These are phyloP conservation scores for Lepidurus couesii DNA, from an alignment of 1,140 invertebrate genomes.

Conservation along the genomic window DNA sequence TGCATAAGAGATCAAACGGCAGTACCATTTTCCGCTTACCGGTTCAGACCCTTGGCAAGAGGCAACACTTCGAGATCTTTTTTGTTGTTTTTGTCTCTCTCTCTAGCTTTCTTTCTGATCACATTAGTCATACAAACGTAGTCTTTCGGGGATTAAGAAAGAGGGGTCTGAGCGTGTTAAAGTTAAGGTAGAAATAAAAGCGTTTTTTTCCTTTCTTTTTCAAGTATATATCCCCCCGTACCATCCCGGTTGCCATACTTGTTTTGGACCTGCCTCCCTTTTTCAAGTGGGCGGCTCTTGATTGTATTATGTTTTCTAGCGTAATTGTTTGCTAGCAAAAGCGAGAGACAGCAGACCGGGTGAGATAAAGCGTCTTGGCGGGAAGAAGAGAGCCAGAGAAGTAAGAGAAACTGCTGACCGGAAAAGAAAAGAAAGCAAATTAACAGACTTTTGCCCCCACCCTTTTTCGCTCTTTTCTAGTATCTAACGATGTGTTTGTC, in stretches of 20 bases:
- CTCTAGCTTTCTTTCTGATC: background rate
- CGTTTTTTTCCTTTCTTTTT: background rate
- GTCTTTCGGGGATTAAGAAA: background rate
- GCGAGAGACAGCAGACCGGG: background rate
- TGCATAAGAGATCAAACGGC: slow-evolving; percentile 7
- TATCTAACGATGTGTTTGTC: slow-evolving; percentile 16
- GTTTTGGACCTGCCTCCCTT: background rate
- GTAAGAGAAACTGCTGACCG: slow-evolving; percentile 18
- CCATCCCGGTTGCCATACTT: background rate
- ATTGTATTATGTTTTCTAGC: slow-evolving; percentile 12
- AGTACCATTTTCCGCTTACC: background rate
- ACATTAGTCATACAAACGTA: background rate
- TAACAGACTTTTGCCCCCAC: background rate
- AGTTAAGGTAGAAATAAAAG: background rate
- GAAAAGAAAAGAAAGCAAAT: background rate
- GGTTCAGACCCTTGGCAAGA: background rate
- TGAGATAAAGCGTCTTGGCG: background rate
- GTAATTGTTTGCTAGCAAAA: slow-evolving; percentile 1
- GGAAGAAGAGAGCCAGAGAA: background rate
- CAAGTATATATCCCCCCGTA: background rate
- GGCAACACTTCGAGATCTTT: background rate
- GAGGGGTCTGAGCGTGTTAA: background rate
- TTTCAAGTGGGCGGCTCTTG: background rate
- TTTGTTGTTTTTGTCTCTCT: background rate
- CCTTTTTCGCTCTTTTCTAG: slow-evolving; percentile 4